A percentile compares a stretch with the other conserved stretches of the same genome.
Evolutionary conservation across 2,113 vertebrate species (phyloP).

Genomic region (Ifrita kowaldi): DNA sequence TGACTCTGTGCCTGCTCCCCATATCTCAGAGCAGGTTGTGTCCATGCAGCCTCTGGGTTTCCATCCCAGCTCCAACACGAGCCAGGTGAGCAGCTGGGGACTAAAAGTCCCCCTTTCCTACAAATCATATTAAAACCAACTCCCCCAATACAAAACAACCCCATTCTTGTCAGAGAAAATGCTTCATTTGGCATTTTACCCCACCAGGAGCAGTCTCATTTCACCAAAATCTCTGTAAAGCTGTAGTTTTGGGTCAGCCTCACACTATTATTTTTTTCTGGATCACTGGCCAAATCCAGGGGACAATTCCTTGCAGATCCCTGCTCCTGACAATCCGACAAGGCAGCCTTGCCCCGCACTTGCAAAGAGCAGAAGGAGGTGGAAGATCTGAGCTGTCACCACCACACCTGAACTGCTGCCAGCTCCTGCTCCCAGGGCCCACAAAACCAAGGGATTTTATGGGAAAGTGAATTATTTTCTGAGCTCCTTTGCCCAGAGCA

Average conservation of each 20-base stretch:
- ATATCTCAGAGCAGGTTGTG: not conserved
- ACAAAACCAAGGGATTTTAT: not conserved
- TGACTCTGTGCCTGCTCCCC: not conserved
- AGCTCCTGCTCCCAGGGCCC: not conserved
- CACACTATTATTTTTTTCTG: not conserved
- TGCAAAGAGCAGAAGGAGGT: not conserved
- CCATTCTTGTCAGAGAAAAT: not conserved
- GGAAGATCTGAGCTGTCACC: not conserved
- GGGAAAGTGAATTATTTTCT: slow-evolving; percentile 11
- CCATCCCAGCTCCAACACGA: not conserved
- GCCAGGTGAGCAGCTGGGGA: not conserved
- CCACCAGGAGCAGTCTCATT: not conserved
- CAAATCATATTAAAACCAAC: not conserved
- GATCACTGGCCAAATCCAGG: not conserved
- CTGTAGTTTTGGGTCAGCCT: not conserved
- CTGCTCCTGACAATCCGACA: not conserved
- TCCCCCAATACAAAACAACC: not conserved
- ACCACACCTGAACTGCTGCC: not conserved
- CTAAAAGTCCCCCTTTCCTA: not conserved
- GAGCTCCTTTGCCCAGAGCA: not conserved
- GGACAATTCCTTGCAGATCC: not conserved
- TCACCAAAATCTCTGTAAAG: not conserved
- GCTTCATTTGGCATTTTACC: not conserved
- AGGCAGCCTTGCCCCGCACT: not conserved
- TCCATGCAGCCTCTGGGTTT: not conserved